Conservation (phyloP, 2,797 vertebrate genomes). For the Pyrocephalus nanus region DNA sequence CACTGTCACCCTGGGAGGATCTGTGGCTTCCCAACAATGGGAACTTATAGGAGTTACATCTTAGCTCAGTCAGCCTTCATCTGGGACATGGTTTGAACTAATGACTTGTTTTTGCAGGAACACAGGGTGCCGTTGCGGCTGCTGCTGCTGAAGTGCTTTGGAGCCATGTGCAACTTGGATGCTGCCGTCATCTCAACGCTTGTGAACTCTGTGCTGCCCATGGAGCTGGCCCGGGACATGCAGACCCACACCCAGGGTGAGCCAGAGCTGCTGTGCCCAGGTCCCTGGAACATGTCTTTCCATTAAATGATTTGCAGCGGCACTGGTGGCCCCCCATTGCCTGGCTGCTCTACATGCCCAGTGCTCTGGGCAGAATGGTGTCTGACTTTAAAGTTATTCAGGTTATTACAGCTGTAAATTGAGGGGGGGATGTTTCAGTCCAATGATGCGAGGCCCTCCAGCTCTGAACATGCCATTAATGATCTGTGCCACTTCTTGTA, state of each 20-base stretch:
- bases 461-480: neutral
- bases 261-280: neutral
- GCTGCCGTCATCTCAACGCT: conserved; percentile 90
- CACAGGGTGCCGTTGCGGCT: conserved; percentile 88
- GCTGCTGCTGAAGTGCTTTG: conserved; percentile 95
- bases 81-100: neutral
- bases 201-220: conserved; percentile 93
- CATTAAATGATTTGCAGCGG: neutral
- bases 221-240: conserved; percentile 97
- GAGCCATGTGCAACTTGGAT: conserved; percentile 94
- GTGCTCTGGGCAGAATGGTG: neutral
- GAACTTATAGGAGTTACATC: neutral
- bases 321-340: neutral
- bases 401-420: neutral
- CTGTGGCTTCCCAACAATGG: neutral
- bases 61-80: neutral
- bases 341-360: accelerated
- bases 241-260: conserved; percentile 92
- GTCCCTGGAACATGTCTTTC: accelerated
- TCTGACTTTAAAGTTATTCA: neutral
- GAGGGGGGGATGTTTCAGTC: neutral
- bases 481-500: neutral
- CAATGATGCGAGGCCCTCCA: neutral
- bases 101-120: conserved; percentile 78
- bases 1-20: neutral